Evolutionary conservation across 1,140 invertebrate species (phyloP).

Genomic region (Tetranychus cinnabarinus): DNA sequence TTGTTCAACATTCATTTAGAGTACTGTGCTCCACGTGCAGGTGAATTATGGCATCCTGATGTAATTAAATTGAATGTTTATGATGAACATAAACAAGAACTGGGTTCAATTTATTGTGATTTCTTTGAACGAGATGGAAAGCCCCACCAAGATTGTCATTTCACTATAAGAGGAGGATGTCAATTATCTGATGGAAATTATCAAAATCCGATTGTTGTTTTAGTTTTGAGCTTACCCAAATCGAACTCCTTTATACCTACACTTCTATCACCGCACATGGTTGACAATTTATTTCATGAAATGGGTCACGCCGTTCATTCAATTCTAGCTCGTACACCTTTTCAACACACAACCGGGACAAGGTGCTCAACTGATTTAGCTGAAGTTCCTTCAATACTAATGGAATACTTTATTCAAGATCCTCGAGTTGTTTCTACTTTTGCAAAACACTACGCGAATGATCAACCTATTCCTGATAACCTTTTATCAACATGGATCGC

Average conservation of each 20-base stretch:
- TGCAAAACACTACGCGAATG: constrained; percentile 72
- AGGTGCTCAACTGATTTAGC: constrained; percentile 91
- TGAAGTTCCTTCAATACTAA: constrained; percentile 88
- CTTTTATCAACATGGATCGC: constrained; percentile 50
- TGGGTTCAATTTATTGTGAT: constrained; percentile 95
- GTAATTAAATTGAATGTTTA: constrained; percentile 57
- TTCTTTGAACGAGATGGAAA: constrained; percentile 72
- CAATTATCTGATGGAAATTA: constrained; percentile 38
- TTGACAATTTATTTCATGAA: constrained; percentile 96
- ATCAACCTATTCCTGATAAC: constrained; percentile 48
- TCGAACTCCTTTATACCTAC: constrained; percentile 38
- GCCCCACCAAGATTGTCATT: constrained; percentile 91
- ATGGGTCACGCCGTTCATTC: constrained; percentile 98
- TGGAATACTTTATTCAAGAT: constrained; percentile 92
- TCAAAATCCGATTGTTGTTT: constrained; percentile 41
- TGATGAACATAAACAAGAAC: constrained; percentile 43
- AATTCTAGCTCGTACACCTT: constrained; percentile 77
- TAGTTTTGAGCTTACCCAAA: constrained; percentile 63
- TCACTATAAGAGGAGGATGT: constrained; percentile 85
- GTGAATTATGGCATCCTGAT: constrained; percentile 61
- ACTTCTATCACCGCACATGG: constrained; percentile 49
- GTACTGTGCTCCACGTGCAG: constrained; percentile 37
- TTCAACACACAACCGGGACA: constrained; percentile 93
- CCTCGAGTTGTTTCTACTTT: constrained; percentile 59
- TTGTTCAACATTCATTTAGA: constrained; percentile 55